Base-by-base conservation (phyloP, 1,140 invertebrate species). In the Philaenus spumarius region DNA sequence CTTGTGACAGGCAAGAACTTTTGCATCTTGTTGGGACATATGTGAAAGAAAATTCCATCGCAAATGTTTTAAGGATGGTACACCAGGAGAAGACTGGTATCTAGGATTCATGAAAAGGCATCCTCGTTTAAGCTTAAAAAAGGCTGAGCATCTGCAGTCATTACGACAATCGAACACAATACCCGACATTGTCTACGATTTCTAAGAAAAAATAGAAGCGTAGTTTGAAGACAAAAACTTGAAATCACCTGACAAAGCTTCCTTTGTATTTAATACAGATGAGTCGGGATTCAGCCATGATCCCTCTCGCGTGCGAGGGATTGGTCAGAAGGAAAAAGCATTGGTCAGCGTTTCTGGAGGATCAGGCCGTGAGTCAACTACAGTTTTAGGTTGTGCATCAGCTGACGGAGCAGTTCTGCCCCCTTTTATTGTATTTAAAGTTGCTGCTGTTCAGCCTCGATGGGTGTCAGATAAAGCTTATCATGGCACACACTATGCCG, bases 401-500 rank as follows among this genome's bases (percentile, higher is more conserved):
- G 69, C 69, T 43, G 59, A 66, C 60, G 69, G 64, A 30, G 51
- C 26, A 7, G 59, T 57, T 40, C 39, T 73, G 0, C 67, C 66
- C 17, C 66, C 69, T 17, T 53, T 70, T 1, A 72, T 73, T 55
- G 57, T 71, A 34, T 66, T 65, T 50, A 66, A 69, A 66, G 68
- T 66, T 20, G 34, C 26, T 46, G 62, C 55, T 45, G 64, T 69
- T 45, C 69, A 71, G 61, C 43, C 67, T 6, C 45, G 66, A 22
- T 72, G 69, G 69, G 59, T 51, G 51, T 64, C 64, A n/a, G 20
- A 62, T 20, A 59, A 64, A 17, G 52, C 59, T 17, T 67, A 63
- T 58, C 63, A 67, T 24, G 67, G 67, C 58, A 70, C 69, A 5
- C 43, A 62, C 19, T 69, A 72, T 60, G 57, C 64, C 15, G 62